Percentiles rank a stretch among this genome's conserved stretches.
These are phyloP conservation scores for Pagrus major DNA, from an alignment of 2,113 vertebrate genomes.

Conservation along the genomic window DNA sequence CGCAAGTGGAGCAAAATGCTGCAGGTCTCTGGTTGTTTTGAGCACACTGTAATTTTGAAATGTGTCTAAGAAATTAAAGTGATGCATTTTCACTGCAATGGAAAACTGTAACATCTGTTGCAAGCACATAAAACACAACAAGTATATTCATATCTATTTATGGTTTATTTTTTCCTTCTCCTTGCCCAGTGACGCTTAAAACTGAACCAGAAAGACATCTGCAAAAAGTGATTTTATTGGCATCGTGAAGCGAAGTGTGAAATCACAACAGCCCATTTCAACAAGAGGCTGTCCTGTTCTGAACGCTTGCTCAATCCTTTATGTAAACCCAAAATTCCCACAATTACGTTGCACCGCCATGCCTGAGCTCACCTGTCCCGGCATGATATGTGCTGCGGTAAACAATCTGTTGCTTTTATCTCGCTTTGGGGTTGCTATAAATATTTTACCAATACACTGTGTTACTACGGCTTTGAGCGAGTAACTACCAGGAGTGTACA, in stretches of 20 bases:
- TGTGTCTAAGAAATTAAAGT: neutral
- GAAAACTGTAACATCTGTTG: neutral
- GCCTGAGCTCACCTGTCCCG: slow-evolving; percentile 58
- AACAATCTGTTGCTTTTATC: slow-evolving; percentile 25
- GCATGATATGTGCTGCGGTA: slow-evolving; percentile 37
- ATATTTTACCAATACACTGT: slow-evolving; percentile 56
- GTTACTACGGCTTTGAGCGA: slow-evolving; percentile 60
- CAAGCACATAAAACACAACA: neutral
- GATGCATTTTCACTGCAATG: neutral
- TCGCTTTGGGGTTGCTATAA: slow-evolving; percentile 54
- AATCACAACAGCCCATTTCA: slow-evolving; percentile 42
- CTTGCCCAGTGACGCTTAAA: slow-evolving; percentile 21
- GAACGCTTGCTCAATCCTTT: slow-evolving; percentile 52
- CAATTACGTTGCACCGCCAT: slow-evolving; percentile 20
- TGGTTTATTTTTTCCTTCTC: neutral
- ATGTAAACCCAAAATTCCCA: slow-evolving; percentile 58
- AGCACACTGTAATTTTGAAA: neutral
- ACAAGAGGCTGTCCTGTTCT: slow-evolving; percentile 39
- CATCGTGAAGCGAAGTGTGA: slow-evolving; percentile 48
- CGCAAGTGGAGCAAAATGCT: neutral
- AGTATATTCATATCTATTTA: slow-evolving; percentile 2
- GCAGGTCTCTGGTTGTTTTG: neutral
- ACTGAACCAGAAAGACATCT: slow-evolving; percentile 51
- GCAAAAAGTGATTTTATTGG: slow-evolving; percentile 47
- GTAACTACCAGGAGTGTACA: slow-evolving; percentile 37